Conservation (phyloP, 2,113 vertebrate species). For the Cranoglanis bouderius region DNA sequence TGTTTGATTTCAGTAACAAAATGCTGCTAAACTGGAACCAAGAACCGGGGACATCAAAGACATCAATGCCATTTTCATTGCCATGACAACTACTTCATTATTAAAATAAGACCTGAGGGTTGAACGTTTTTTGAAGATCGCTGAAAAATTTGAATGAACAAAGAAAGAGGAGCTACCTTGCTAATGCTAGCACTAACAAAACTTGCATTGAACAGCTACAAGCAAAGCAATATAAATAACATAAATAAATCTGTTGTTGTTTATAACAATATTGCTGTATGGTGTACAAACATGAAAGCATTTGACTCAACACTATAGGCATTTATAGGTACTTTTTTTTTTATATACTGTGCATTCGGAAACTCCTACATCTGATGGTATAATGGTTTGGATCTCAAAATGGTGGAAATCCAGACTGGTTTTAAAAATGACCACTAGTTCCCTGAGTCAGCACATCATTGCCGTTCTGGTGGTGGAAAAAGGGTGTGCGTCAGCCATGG, state of each 20-base stretch:
- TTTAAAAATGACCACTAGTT: not conserved
- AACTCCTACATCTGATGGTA: not conserved
- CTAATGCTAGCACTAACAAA: not conserved
- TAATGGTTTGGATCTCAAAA: not conserved
- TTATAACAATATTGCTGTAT: no score
- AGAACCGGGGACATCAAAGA: not conserved
- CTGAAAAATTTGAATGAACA: not conserved
- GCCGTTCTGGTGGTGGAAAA: not conserved
- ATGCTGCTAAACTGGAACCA: not conserved
- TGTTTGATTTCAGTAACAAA: not conserved
- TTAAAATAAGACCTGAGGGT: not conserved
- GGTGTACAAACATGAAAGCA: not conserved
- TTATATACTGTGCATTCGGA: not conserved
- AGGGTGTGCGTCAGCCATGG: not conserved
- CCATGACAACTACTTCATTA: not conserved
- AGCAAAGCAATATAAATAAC: no score
- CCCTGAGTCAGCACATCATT: not conserved
- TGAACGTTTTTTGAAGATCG: not conserved
- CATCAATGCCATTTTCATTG: not conserved
- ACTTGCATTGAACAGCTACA: no score
- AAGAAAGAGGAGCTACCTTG: not conserved
- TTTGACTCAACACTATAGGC: not conserved
- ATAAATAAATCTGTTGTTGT: no score
- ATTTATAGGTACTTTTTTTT: not conserved
- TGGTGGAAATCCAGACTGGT: not conserved